A percentile compares a stretch with the other conserved stretches of the same genome.
Evolutionary conservation across 2,888 invertebrate genomes (phyloP).

Genomic region (Biston stratarius): DNA sequence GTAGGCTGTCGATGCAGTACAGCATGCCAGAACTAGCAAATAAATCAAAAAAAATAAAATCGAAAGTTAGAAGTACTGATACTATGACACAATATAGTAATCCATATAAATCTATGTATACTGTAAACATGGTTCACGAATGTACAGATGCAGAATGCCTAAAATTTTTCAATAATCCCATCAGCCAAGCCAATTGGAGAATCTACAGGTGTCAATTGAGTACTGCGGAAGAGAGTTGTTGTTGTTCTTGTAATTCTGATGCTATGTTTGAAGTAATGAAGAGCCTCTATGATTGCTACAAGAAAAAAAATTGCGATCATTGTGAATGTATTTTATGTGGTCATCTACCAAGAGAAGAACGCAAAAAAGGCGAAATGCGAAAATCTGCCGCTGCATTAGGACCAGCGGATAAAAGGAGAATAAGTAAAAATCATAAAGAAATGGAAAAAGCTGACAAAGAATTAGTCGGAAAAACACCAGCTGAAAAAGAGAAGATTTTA

Average conservation of each 20-base stretch:
- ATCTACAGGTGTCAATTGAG: conserved; percentile 64
- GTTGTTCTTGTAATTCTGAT: conserved; percentile 73
- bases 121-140: conserved; percentile 45
- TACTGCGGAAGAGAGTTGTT: conserved; percentile 61
- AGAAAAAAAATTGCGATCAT: conserved; percentile 71
- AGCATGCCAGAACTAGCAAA: conserved; percentile 33
- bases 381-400: conserved; percentile 34
- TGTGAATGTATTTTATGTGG: conserved; percentile 72
- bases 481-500: conserved; percentile 54
- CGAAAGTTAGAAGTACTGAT: conserved; percentile 38
- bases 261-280: conserved; percentile 80
- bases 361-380: conserved; percentile 42
- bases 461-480: conserved; percentile 50
- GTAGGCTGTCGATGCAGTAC: conserved; percentile 13
- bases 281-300: conserved; percentile 73
- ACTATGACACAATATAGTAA: conserved; percentile 27
- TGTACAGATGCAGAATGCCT: conserved; percentile 37
- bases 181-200: conserved; percentile 37
- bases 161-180: conserved; percentile 39
- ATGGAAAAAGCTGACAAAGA: conserved; percentile 30
- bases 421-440: conserved; percentile 12
- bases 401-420: background rate
- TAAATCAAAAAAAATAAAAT: conserved; percentile 15
- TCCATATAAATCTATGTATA: conserved; percentile 41
- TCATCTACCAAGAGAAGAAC: conserved; percentile 54